Base-by-base conservation (phyloP, 2,113 vertebrate species). In the Psilopsiagon aurifrons region DNA sequence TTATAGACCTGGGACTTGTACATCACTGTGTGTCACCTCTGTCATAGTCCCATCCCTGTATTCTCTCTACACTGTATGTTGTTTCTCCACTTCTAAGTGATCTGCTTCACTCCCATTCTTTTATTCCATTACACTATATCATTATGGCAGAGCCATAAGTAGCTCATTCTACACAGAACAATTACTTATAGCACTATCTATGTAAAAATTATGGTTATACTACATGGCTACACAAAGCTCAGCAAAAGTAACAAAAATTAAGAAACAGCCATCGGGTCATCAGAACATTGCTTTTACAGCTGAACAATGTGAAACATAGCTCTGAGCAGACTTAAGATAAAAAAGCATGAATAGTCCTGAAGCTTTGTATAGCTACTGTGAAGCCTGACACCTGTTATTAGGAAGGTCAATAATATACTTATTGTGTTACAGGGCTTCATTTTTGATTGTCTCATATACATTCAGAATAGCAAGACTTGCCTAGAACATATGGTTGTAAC, bases 251-350 rank as follows among this genome's bases (percentile, higher is more conserved):
- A 89, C 89, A 84, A 22, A 81, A 87, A 84, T 54, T 33, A 87
- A 17, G 46, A 75, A 91, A 92, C 5, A 74, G 51, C 8, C 25
- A 87, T 84, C 76, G 78, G 13, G 25, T 49, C 24, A 78, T 84
- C 54, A 86, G 41, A 86, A 89, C 77, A 75, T 95, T 87, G 81
- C 43, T 91, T 88, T 92, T 70, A 63, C 51, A 87, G 81, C 41
- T 84, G 60, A 84, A 75, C 18, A 47, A 47, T 44, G 29, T 69
- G 35, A 90, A 88, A 80, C 39, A 83, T 7, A 73, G 33, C 49
- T 76, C 33, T 69, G 35, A 49, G 62, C 39, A 62, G 16, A 31
- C 47, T 62, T 62, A 83, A 71, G 39, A 35, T 82, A 39, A 93
- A 25, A 85, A 83, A 92, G 27, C 23, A 44, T 51, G 35, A 79